Base-by-base conservation (phyloP, 2,888 invertebrate genomes). In the Diaperis boleti region DNA sequence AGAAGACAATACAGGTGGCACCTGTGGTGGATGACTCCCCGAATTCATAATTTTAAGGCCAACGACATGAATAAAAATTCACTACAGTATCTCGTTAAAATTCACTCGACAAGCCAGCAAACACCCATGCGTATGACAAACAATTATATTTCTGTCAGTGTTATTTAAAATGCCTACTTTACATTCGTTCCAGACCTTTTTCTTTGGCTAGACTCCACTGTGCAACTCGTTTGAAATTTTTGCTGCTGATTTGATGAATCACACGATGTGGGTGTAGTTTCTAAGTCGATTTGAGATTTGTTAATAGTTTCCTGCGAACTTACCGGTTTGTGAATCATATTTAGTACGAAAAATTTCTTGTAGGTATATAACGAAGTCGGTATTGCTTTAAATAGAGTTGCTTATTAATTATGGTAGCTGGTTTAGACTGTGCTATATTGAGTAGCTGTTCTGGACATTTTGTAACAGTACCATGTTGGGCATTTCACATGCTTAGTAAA, bases 111-210 rank as follows among this genome's bases (percentile, higher is more conserved):
- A 15, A 20, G 3, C 18, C 8, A 33, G 10, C 33, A 6, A n/a
- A 50, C 50, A 33, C 35, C 26, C 50, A 33, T 29, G 33, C 13
- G 3, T 31, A 15, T 47, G 47, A 47, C 35, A 50, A 50, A 50
- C 50, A 50, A 50, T 33, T 31, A 50, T 45, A 26, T 15, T 18
- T 41, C 15, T 14, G 13, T 45, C 29, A 13, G 13, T 29, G 26
- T 45, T 29, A 31, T 31, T 47, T 47, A 31, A 26, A 22, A 11
- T 14, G 29, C 29, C 15, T 18, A 35, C 33, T 50, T 50, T 50
- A 17, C 33, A 50, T 50, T 33, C 50, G 35, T 15, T 17, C 13
- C 50, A n/a, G 47, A 14, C 8, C 20, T 39, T n/a, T n/a, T n/a
- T n/a, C n/a, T n/a, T 15, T 39, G 39, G 13, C 39, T 39, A 15